Evolutionary conservation across 2,888 invertebrate species (phyloP).

Genomic region (Chrysolina oricalcia): DNA sequence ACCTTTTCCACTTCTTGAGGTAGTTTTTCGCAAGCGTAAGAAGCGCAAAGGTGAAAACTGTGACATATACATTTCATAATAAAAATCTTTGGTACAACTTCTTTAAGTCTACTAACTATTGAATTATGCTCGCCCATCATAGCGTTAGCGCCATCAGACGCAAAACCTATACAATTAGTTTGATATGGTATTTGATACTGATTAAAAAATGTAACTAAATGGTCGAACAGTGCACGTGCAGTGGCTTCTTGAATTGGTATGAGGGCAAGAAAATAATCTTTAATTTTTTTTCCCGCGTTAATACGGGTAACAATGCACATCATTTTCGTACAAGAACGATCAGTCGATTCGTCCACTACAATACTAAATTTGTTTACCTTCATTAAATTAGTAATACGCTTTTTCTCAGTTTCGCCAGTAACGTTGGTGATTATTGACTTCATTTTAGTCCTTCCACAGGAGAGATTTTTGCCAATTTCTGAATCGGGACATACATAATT

Average conservation of each 20-base stretch:
- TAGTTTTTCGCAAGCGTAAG: slow-evolving; percentile 58
- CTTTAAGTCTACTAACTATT: slow-evolving; percentile 39
- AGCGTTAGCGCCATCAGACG: slow-evolving; percentile 48
- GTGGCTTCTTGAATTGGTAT: not conserved
- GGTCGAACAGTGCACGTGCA: not conserved
- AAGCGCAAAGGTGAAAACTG: slow-evolving; percentile 59
- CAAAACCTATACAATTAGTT: slow-evolving; percentile 52
- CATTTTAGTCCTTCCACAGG: no score
- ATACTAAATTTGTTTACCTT: no score
- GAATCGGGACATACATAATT: no score
- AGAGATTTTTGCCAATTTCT: no score
- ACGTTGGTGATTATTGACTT: no score
- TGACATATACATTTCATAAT: slow-evolving; percentile 60
- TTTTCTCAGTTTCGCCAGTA: no score
- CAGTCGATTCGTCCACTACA: no score
- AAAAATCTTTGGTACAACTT: slow-evolving; percentile 41
- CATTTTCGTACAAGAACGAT: no score
- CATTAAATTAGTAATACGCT: no score
- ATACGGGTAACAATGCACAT: no score
- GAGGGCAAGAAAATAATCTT: slow-evolving; percentile 4
- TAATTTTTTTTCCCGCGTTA: no score
- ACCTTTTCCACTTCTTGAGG: slow-evolving; percentile 56
- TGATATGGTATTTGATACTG: slow-evolving; percentile 41
- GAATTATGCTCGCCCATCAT: slow-evolving; percentile 51
- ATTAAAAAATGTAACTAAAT: slow-evolving; percentile 20